Conservation (phyloP, 2,888 invertebrate genomes). For the Amorpha juglandis region DNA sequence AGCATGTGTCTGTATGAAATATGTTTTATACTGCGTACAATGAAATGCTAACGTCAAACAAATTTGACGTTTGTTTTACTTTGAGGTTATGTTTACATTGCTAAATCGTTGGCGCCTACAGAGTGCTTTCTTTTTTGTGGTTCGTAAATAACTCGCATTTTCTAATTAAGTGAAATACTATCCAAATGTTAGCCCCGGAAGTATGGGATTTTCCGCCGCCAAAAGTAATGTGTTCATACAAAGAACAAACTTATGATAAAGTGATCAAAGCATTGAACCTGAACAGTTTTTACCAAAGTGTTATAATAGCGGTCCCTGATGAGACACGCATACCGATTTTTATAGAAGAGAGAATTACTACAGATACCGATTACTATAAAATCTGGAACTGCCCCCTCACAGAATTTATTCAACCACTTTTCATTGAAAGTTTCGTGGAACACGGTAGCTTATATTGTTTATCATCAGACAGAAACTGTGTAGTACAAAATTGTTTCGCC, state of each 20-base stretch:
- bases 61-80: too few relatives aligned
- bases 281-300: constrained; percentile 70
- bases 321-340: constrained; percentile 58
- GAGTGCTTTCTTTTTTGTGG: neutral
- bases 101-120: too few relatives aligned
- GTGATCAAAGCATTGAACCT: constrained; percentile 51
- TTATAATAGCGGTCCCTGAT: constrained; percentile 71
- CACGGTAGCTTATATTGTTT: constrained; percentile 66
- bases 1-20: too few relatives aligned
- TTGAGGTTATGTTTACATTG: constrained; percentile 18
- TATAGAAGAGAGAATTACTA: constrained; percentile 58
- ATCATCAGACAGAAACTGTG: constrained; percentile 60
- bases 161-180: neutral
- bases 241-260: constrained; percentile 48
- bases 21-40: neutral
- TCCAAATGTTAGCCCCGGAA: constrained; percentile 69
- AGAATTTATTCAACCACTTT: constrained; percentile 61
- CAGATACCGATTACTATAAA: constrained; percentile 71
- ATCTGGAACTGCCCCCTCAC: constrained; percentile 55
- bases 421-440: constrained; percentile 69
- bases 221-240: constrained; percentile 56
- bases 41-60: neutral
- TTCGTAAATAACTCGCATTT: neutral
- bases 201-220: constrained; percentile 68
- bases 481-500: constrained; percentile 66